phyloP scores from a whole-genome alignment of 2,113 vertebrate species.

The Chionodraco myersi region DNA sequence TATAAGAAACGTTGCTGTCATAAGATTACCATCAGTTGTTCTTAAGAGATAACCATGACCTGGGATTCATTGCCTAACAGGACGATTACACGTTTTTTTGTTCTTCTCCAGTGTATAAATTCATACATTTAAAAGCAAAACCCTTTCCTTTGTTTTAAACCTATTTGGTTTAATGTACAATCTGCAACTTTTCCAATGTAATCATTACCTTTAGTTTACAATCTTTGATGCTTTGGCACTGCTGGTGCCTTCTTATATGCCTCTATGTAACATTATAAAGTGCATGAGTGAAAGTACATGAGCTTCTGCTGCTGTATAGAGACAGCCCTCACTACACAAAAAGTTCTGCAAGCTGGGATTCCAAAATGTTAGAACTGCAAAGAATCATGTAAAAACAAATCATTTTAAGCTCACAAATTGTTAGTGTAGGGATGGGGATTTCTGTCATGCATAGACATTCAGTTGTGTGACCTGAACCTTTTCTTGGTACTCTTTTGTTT shows the following conservation, averaged over 20 bases:
- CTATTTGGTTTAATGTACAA: neutral
- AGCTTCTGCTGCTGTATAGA: conserved; percentile 9
- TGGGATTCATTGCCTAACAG: neutral
- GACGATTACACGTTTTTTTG: neutral
- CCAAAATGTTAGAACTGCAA: conserved; percentile 35
- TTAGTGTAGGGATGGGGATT: conserved; percentile 29
- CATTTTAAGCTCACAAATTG: conserved; percentile 50
- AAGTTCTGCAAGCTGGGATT: conserved; percentile 32
- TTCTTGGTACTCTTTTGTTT: conserved; percentile 35
- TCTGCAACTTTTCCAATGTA: neutral
- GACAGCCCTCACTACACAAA: conserved; percentile 21
- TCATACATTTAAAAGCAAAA: neutral
- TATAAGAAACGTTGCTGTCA: no score
- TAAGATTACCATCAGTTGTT: no score
- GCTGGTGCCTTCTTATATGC: neutral
- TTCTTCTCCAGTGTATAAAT: neutral
- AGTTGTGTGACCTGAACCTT: conserved; percentile 44
- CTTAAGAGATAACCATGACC: neutral
- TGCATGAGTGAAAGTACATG: neutral
- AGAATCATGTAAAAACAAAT: conserved; percentile 13
- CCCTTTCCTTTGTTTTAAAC: no score
- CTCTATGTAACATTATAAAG: neutral
- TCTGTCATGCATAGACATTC: conserved; percentile 30
- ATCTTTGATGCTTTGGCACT: neutral
- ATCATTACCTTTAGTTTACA: neutral